Base-by-base conservation (phyloP, 2,888 invertebrate species). In the Eupithecia subfuscata region DNA sequence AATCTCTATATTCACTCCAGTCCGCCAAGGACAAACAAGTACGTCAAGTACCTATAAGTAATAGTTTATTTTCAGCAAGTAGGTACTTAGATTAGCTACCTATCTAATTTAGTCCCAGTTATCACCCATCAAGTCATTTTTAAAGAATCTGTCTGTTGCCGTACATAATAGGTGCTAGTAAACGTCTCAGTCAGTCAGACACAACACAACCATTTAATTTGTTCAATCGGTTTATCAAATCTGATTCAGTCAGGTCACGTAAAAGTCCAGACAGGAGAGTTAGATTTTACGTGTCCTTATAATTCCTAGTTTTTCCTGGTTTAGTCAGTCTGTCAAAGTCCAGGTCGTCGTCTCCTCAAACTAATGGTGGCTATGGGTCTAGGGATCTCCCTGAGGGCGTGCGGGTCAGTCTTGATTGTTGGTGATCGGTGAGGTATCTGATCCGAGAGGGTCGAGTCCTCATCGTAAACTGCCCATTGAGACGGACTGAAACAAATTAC, bases 391-490 rank as follows among this genome's bases (percentile, higher is more conserved):
- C 89, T 89, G 14, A 93, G 85, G 0, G 95, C 92, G 71, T 92
- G 86, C 0, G 95, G 95, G 75, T 95, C 95, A 4, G 84, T 83
- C 64, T 89, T 89, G 71, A 94, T 86, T 0, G 85, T 69, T 0
- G 95, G 94, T 90, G 93, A 94, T n/a, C 80, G 84, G 68, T 89
- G 87, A 1, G 88, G 90, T 9, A 87, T 75, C 4, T 81, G 83
- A 34, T 91, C 91, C 0, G 88, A 84, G 16, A 92, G 81, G n/a
- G 91, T 89, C 12, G 85, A 84, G 56, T 91, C 89, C 79, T 95
- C 95, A 4, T 95, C 94, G 79, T 93, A 95, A 16, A 92, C 87
- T 14, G 93, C 93, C 95, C 95, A 95, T 78, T 90, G 91, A 0
- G 91, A 88, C 43, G 94, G 92, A 86, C 95, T 95, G 90, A 90